A percentile compares a stretch with the other conserved stretches of the same genome.
Evolutionary conservation across 2,113 vertebrate genomes (phyloP).

Genomic region (Oryzias javanicus): DNA sequence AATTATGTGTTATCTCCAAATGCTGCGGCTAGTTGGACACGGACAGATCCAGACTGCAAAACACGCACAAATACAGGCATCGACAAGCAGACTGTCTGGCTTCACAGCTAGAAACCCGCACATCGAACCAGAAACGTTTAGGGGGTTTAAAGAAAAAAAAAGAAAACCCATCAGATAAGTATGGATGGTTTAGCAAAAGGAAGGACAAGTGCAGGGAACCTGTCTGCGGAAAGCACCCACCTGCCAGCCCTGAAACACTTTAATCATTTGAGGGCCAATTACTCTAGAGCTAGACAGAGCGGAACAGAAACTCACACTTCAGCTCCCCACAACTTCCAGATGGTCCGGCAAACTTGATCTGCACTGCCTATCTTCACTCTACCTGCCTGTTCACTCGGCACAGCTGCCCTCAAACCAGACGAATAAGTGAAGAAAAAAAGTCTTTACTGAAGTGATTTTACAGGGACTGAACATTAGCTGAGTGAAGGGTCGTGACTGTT

Average conservation of each 20-base stretch:
- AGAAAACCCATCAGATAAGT: constrained; percentile 10
- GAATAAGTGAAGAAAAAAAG: constrained; percentile 28
- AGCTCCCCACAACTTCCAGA: constrained; percentile 45
- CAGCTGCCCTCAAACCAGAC: constrained; percentile 19
- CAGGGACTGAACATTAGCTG: background rate
- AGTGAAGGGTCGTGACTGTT: no score
- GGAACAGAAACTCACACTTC: constrained; percentile 64
- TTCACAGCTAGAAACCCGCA: constrained; percentile 19
- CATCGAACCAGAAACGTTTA: constrained; percentile 8
- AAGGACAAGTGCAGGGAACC: constrained; percentile 21
- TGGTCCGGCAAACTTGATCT: constrained; percentile 49
- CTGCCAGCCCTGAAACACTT: constrained; percentile 63
- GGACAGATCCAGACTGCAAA: constrained; percentile 23
- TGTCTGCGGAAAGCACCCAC: constrained; percentile 50
- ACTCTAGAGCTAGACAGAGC: constrained; percentile 62
- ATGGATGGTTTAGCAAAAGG: constrained; percentile 18
- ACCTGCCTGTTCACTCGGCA: constrained; percentile 37
- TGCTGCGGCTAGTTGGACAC: constrained; percentile 42
- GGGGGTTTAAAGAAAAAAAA: constrained; percentile 15
- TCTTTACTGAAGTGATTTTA: background rate
- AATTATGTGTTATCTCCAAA: constrained; percentile 58
- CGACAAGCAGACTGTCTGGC: constrained; percentile 31
- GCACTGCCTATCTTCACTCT: constrained; percentile 38
- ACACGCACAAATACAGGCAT: constrained; percentile 32
- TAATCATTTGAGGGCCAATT: constrained; percentile 70